Percentiles rank a stretch among this genome's conserved stretches.
Conservation (phyloP, 2,888 invertebrate species). For the Xylota sylvarum region DNA sequence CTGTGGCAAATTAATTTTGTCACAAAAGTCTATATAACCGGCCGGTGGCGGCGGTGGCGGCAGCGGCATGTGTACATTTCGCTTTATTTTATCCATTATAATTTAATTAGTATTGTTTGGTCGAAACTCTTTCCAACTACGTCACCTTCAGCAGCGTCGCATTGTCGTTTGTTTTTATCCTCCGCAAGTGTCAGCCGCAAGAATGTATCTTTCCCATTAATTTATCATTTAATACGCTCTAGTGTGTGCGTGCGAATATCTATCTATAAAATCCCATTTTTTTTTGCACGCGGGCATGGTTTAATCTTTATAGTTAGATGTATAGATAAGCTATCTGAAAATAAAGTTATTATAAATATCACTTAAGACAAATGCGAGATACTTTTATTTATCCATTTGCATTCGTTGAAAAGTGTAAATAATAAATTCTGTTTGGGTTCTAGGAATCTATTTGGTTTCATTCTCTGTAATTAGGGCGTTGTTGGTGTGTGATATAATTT, state of each 20-base stretch:
- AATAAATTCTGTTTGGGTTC: background rate
- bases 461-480: background rate
- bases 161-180: background rate
- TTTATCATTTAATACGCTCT: background rate
- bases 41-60: too few relatives aligned
- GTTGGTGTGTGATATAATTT: background rate
- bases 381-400: background rate
- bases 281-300: background rate
- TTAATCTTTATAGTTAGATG: background rate
- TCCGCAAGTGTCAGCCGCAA: background rate
- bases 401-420: slow-evolving; percentile 6
- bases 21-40: background rate
- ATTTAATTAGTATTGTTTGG: slow-evolving; percentile 4
- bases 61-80: background rate
- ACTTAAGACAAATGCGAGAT: slow-evolving; percentile 3
- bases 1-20: background rate
- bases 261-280: background rate
- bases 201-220: background rate
- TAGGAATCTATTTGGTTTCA: background rate
- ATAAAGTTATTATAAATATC: slow-evolving; percentile 26
- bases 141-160: background rate
- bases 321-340: slow-evolving; percentile 27
- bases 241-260: background rate
- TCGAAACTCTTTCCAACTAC: background rate
- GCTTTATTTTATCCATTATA: background rate